Conservation (phyloP, 1,140 invertebrate genomes). For the Brachionus koreanus region DNA sequence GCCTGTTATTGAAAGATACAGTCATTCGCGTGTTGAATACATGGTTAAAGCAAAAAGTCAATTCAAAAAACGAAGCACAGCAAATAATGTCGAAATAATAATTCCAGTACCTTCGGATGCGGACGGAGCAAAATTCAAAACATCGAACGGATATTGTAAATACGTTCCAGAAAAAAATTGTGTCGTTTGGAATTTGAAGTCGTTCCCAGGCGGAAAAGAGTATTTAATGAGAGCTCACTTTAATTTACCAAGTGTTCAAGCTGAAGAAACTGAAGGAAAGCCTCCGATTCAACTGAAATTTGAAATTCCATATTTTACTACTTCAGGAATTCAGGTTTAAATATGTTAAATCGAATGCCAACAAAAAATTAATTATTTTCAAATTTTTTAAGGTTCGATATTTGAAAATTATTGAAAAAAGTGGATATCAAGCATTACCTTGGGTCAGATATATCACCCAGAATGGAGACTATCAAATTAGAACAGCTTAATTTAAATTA, state of each 20-base stretch:
- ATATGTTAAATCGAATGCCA: conserved; percentile 58
- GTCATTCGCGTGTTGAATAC: conserved; percentile 93
- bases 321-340: conserved; percentile 90
- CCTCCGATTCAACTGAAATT: conserved; percentile 98
- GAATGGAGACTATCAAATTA: conserved; percentile 95
- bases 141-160: conserved; percentile 92
- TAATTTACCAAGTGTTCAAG: conserved; percentile 90
- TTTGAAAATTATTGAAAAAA: conserved; percentile 98
- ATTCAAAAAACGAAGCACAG: conserved; percentile 94
- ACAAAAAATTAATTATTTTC: too few relatives aligned
- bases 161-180: conserved; percentile 96
- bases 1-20: conserved; percentile 96
- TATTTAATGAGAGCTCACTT: conserved; percentile 99
- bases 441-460: conserved; percentile 99
- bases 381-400: conserved; percentile 65
- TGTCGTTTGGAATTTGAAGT: conserved; percentile 99
- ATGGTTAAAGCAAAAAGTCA: conserved; percentile 99
- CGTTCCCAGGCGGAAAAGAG: conserved; percentile 97
- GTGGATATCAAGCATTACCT: conserved; percentile 95
- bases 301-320: conserved; percentile 99
- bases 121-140: conserved; percentile 97
- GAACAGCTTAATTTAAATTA: conserved; percentile 11
- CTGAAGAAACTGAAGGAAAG: conserved; percentile 90
- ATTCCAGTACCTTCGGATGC: conserved; percentile 97
- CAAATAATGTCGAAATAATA: conserved; percentile 98